Evolutionary conservation across 2,113 vertebrate genomes (phyloP).

Genomic region (Herpetotheres cachinnans): DNA sequence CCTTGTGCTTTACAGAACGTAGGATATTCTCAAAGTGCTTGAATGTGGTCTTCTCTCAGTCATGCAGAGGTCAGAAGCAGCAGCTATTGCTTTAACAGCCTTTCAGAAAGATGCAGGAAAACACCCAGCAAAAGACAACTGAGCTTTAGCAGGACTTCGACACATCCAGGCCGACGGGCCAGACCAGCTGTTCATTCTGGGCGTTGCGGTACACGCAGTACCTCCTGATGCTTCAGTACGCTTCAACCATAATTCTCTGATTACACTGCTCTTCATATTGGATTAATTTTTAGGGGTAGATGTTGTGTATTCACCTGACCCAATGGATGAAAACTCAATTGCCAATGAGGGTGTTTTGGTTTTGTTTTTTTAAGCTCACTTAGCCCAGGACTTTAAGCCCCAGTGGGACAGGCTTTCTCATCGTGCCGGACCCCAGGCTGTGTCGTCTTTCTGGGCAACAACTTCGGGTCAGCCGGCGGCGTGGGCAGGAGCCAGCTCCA

Average conservation of each 20-base stretch:
- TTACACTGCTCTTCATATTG: fast-evolving
- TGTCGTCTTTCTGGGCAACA: neutral
- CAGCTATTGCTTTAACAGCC: neutral
- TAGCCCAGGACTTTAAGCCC: neutral
- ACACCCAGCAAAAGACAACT: neutral
- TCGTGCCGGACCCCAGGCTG: fast-evolving
- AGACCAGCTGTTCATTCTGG: fast-evolving
- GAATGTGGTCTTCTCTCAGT: neutral
- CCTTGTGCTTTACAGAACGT: neutral
- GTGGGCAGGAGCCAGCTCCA: neutral
- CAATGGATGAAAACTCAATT: neutral
- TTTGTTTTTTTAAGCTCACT: fast-evolving
- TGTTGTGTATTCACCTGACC: neutral
- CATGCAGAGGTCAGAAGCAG: fast-evolving
- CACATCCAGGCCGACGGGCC: fast-evolving
- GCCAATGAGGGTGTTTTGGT: neutral
- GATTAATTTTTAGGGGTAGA: fast-evolving
- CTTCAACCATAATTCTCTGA: fast-evolving
- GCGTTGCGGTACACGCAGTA: fast-evolving
- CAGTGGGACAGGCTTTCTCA: too few species aligned
- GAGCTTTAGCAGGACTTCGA: fast-evolving
- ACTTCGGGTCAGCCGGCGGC: neutral
- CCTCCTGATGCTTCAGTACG: fast-evolving
- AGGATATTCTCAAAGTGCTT: neutral
- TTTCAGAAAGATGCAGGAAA: neutral